Conservation (phyloP, 2,797 vertebrate genomes). For the Chrysocyon brachyurus region DNA sequence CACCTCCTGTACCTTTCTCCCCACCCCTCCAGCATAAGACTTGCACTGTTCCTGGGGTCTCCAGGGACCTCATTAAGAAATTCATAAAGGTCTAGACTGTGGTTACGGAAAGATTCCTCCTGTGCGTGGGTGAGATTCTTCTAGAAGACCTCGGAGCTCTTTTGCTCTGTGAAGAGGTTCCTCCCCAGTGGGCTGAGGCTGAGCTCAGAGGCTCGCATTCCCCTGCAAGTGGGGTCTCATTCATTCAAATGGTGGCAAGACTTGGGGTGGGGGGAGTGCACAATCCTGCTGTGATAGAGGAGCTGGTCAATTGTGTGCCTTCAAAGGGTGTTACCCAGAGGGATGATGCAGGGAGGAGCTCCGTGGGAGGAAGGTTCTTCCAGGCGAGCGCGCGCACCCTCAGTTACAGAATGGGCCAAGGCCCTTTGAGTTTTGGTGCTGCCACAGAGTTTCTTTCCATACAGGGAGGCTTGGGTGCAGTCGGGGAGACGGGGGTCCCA, state of each 20-base stretch:
- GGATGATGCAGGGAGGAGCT: background rate
- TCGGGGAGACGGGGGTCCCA: too few relatives aligned
- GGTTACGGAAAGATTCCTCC: slow-evolving; percentile 6
- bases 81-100: slow-evolving; percentile 31
- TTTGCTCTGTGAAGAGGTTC: background rate
- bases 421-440: background rate
- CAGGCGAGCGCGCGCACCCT: background rate
- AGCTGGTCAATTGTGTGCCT: background rate
- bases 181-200: background rate
- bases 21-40: background rate
- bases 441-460: background rate
- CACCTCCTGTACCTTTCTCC: slow-evolving; percentile 7
- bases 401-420: background rate
- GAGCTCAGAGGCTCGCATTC: background rate
- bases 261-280: background rate
- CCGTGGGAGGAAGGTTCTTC: background rate
- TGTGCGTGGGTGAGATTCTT: background rate
- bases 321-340: background rate
- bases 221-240: background rate
- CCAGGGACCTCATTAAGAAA: slow-evolving; percentile 65
- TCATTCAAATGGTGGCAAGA: background rate
- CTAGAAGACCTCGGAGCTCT: background rate
- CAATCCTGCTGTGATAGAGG: background rate
- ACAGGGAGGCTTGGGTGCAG: background rate
- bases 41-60: slow-evolving; percentile 38